Conservation (phyloP, 2,888 invertebrate genomes). For the Falcaria lacertinaria region DNA sequence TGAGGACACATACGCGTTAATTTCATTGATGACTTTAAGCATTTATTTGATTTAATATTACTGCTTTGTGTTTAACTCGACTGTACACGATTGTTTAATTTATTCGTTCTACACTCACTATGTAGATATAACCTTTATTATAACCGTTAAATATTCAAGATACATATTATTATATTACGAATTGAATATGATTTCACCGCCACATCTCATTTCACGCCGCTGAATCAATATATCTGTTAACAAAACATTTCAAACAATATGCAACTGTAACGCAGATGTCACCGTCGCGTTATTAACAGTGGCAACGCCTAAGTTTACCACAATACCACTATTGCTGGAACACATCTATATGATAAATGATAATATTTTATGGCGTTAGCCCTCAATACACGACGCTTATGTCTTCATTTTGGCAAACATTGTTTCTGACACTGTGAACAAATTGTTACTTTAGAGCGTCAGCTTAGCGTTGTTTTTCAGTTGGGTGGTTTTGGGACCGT, state of each 20-base stretch:
- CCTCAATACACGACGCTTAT: constrained; percentile 64
- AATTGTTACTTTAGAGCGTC: constrained; percentile 16
- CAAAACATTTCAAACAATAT: constrained; percentile 47
- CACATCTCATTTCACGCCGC: constrained; percentile 33
- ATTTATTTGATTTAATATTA: too few species aligned
- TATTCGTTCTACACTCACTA: too few species aligned
- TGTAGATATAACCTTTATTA: too few species aligned
- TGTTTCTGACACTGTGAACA: constrained; percentile 8
- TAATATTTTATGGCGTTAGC: constrained; percentile 71
- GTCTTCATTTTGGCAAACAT: constrained; percentile 63
- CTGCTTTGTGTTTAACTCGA: too few species aligned
- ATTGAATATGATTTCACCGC: too few species aligned
- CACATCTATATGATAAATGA: constrained; percentile 73
- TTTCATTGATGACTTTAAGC: too few species aligned
- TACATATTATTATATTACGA: too few species aligned
- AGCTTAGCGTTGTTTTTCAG: constrained; percentile 14
- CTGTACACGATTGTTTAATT: too few species aligned
- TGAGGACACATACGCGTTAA: too few species aligned
- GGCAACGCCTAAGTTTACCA: constrained; percentile 72
- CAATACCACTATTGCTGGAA: constrained; percentile 68
- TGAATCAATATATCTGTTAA: constrained; percentile 26
- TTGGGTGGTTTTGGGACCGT: constrained; percentile 23
- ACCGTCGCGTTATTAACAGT: constrained; percentile 61
- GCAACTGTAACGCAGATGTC: constrained; percentile 63
- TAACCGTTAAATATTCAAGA: too few species aligned